Percentiles rank a stretch among this genome's conserved stretches.
Conservation (phyloP, 2,113 vertebrate genomes). For the Rynchops niger region DNA sequence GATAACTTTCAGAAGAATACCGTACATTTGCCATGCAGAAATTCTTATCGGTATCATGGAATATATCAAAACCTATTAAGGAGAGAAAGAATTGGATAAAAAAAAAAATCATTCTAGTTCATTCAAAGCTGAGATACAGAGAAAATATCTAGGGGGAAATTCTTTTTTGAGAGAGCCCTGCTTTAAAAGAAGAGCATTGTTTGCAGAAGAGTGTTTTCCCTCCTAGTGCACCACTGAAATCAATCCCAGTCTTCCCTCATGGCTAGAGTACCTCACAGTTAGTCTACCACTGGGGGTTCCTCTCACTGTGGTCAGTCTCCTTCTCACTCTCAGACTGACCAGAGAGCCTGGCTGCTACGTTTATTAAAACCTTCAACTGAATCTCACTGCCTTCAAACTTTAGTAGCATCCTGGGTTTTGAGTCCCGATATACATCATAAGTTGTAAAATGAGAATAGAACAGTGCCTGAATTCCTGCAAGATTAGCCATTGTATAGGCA, state of each 20-base stretch:
- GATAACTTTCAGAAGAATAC: conserved; percentile 42
- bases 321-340: not conserved
- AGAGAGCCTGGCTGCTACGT: not conserved
- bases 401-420: not conserved
- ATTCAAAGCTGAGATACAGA: conserved; percentile 15
- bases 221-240: not conserved
- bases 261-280: not conserved
- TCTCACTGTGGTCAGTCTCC: not conserved
- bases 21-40: not conserved
- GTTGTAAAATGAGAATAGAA: conserved; percentile 2
- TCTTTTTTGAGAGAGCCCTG: not conserved
- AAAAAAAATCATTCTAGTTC: not conserved
- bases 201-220: not conserved
- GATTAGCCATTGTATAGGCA: conserved; percentile 31
- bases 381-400: not conserved
- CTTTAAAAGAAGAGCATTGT: not conserved
- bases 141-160: not conserved
- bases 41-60: not conserved
- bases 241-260: not conserved
- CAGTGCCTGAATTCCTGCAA: conserved; percentile 2
- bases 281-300: not conserved
- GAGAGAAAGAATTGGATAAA: conserved; percentile 22
- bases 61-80: conserved; percentile 41
- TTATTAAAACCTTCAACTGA: not conserved
- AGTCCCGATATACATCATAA: not conserved